Evolutionary conservation across 2,113 vertebrate genomes (phyloP).

Genomic region (Crocuta crocuta): DNA sequence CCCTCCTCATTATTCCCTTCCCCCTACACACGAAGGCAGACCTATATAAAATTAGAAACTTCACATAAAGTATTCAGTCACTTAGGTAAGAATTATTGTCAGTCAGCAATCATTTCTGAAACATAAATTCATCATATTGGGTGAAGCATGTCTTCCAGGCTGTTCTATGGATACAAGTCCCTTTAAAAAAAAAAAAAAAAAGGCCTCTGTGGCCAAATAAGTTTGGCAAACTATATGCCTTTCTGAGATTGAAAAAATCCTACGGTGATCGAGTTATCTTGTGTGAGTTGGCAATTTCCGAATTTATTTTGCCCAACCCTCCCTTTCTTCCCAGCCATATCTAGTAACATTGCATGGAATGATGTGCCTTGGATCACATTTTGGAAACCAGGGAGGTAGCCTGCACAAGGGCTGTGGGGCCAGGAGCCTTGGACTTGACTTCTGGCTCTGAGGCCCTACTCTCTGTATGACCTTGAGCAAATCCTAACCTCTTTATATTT

Average conservation of each 20-base stretch:
- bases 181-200: neutral
- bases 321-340: neutral
- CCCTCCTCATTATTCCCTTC: neutral
- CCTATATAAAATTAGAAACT: conserved; percentile 72
- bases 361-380: neutral
- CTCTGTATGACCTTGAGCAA: neutral
- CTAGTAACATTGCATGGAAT: conserved; percentile 36
- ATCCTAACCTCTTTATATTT: neutral
- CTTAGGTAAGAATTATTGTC: conserved; percentile 66
- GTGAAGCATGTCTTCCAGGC: neutral
- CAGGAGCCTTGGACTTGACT: neutral
- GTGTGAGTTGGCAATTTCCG: conserved; percentile 12
- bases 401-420: neutral
- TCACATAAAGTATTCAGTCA: conserved; percentile 42
- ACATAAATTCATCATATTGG: neutral
- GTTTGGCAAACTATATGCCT: conserved; percentile 8
- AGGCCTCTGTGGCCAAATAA: neutral
- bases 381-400: neutral
- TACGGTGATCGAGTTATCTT: neutral
- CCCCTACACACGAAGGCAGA: conserved; percentile 25
- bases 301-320: neutral
- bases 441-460: neutral
- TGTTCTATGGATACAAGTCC: neutral
- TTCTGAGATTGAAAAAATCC: conserved; percentile 9
- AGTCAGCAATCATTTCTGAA: conserved; percentile 42